phyloP scores from a whole-genome alignment of 2,888 invertebrate genomes.

The Achlya flavicornis region DNA sequence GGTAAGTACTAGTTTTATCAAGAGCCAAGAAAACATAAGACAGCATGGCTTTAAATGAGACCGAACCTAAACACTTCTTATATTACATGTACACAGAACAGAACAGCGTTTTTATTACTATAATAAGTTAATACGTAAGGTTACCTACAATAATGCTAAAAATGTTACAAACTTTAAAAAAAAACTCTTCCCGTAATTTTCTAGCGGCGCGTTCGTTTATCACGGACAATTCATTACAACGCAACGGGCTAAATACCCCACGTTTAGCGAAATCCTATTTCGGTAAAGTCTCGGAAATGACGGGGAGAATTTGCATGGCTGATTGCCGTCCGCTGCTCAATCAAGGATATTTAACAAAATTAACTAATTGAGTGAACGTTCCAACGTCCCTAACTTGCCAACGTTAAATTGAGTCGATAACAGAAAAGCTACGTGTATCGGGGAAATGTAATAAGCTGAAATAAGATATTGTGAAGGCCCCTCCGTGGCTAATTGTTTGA shows the following conservation, averaged over 20 bases:
- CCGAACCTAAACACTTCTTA: too few relatives aligned
- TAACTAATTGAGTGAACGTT: constrained; percentile 82
- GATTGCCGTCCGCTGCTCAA: constrained; percentile 83
- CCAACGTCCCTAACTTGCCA: constrained; percentile 52
- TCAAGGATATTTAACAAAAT: constrained; percentile 83
- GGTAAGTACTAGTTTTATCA: too few relatives aligned
- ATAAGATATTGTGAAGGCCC: constrained; percentile 59
- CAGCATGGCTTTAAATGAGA: too few relatives aligned
- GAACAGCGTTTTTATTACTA: too few relatives aligned
- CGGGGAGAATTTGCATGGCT: constrained; percentile 79
- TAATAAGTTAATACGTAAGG: too few relatives aligned
- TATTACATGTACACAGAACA: too few relatives aligned
- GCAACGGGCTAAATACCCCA: constrained; percentile 44
- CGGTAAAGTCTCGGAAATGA: constrained; percentile 61
- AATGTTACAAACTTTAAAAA: constrained; percentile 22
- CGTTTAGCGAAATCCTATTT: constrained; percentile 60
- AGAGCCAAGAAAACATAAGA: too few relatives aligned
- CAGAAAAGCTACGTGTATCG: constrained; percentile 67
- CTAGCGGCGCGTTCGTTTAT: constrained; percentile 30
- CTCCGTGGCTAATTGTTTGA: constrained; percentile 25
- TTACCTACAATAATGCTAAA: neutral
- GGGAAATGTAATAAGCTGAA: constrained; percentile 67
- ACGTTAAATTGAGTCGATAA: constrained; percentile 66
- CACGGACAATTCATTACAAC: constrained; percentile 48
- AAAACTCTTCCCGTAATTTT: constrained; percentile 35